phyloP scores from a whole-genome alignment of 1,140 invertebrate species.

The Drosophila nigromelanica region DNA sequence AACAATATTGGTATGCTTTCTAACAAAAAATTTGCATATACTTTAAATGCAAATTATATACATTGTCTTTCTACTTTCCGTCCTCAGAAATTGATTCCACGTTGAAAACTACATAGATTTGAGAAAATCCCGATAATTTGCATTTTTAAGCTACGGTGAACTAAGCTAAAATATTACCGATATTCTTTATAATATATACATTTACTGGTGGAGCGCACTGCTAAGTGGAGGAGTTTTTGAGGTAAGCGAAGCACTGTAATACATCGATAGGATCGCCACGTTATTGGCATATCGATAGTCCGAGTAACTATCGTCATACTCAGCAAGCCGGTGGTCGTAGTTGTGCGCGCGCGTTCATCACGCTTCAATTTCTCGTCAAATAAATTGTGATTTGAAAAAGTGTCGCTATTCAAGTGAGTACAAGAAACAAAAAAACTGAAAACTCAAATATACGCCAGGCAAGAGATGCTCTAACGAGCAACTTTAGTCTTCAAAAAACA shows the following conservation, averaged over 20 bases:
- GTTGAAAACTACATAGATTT: too few species aligned
- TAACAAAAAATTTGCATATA: too few species aligned
- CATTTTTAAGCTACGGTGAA: too few species aligned
- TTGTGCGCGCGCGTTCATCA: slow-evolving; percentile 66
- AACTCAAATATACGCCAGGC: background rate
- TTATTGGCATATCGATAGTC: slow-evolving; percentile 7
- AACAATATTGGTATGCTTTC: too few species aligned
- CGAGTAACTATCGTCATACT: slow-evolving; percentile 24
- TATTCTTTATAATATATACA: too few species aligned
- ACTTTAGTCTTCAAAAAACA: background rate
- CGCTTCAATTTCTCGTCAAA: slow-evolving; percentile 68
- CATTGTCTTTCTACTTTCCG: too few species aligned
- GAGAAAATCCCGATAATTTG: too few species aligned
- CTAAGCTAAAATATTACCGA: too few species aligned
- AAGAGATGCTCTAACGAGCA: slow-evolving; percentile 1
- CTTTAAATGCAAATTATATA: too few species aligned
- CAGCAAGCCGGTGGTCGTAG: slow-evolving; percentile 58
- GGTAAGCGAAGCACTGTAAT: background rate
- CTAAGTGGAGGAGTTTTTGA: background rate
- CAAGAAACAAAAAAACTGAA: background rate
- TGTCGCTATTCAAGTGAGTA: slow-evolving; percentile 76
- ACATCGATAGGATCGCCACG: background rate
- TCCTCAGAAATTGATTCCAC: too few species aligned
- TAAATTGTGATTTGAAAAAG: slow-evolving; percentile 73
- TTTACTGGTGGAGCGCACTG: background rate